Evolutionary conservation across 1,140 invertebrate genomes (phyloP).

Genomic region (Berghia stephanieae): DNA sequence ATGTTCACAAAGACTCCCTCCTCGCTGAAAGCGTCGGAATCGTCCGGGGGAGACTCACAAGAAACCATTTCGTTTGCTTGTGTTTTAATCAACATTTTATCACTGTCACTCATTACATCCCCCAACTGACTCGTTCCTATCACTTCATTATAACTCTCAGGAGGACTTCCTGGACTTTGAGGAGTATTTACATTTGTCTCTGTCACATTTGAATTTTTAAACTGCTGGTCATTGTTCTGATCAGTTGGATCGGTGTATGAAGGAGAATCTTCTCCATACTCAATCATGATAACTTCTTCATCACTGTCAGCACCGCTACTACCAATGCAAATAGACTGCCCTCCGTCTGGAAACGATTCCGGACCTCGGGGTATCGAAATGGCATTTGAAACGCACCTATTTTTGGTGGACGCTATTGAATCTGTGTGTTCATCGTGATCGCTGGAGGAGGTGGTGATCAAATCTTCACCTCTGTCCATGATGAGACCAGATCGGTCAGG

Average conservation of each 20-base stretch:
- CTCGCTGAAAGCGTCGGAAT: conserved; percentile 45
- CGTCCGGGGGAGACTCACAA: conserved; percentile 32
- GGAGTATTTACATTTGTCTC: neutral
- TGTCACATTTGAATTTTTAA: too few species aligned
- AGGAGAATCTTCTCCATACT: too few species aligned
- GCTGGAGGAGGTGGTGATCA: neutral
- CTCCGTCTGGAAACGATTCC: neutral
- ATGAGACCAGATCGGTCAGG: too few species aligned
- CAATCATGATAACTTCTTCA: too few species aligned
- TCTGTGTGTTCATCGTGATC: neutral
- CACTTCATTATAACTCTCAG: neutral
- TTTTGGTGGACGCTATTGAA: neutral
- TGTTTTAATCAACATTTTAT: neutral
- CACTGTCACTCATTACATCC: too few species aligned
- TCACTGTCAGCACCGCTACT: too few species aligned
- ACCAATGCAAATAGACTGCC: neutral
- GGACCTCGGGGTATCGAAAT: neutral
- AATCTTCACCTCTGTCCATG: too few species aligned
- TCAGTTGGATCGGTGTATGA: too few species aligned
- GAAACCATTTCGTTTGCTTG: neutral
- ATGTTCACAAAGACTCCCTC: conserved; percentile 58
- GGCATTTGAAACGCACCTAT: neutral
- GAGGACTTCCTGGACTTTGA: neutral
- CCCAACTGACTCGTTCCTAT: neutral
- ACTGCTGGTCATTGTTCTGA: too few species aligned